Conservation (phyloP, 1,140 invertebrate species). For the Drosophila leontia region DNA sequence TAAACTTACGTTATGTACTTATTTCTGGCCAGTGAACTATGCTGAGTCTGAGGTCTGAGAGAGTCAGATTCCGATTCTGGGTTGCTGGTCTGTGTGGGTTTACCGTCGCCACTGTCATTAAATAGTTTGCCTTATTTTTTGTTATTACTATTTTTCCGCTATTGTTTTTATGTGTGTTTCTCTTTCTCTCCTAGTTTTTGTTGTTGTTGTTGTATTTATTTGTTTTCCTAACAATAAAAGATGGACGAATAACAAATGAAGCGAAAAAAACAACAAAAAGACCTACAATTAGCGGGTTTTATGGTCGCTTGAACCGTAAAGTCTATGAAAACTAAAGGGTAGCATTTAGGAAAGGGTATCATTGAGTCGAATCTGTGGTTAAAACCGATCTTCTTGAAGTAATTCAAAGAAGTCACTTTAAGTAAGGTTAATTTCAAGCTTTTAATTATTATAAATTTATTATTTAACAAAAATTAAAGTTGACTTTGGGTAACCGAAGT, state of each 20-base stretch:
- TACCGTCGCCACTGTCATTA: constrained; percentile 46
- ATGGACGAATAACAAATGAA: constrained; percentile 44
- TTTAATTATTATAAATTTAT: background rate
- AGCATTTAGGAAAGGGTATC: constrained; percentile 2
- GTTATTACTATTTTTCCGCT: constrained; percentile 34
- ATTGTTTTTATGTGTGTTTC: constrained; percentile 27
- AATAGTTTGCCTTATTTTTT: constrained; percentile 55
- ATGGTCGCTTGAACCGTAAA: constrained; percentile 5
- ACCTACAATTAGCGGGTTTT: constrained; percentile 66
- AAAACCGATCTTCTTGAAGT: too few relatives aligned
- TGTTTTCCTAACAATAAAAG: constrained; percentile 66
- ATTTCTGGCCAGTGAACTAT: constrained; percentile 55
- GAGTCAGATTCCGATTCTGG: constrained; percentile 37
- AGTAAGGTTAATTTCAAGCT: background rate
- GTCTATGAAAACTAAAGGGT: constrained; percentile 7
- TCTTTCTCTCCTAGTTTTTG: background rate
- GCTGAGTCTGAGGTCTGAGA: constrained; percentile 50
- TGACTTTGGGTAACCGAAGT: too few relatives aligned
- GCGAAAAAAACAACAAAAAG: constrained; percentile 31
- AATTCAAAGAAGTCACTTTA: background rate
- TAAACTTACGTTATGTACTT: constrained; percentile 21
- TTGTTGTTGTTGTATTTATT: constrained; percentile 19
- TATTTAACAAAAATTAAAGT: too few relatives aligned
- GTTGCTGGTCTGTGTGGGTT: constrained; percentile 14
- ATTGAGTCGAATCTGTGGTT: background rate